These are phyloP conservation scores for Mohoua ochrocephala DNA, from an alignment of 2,113 vertebrate genomes.

Conservation along the genomic window DNA sequence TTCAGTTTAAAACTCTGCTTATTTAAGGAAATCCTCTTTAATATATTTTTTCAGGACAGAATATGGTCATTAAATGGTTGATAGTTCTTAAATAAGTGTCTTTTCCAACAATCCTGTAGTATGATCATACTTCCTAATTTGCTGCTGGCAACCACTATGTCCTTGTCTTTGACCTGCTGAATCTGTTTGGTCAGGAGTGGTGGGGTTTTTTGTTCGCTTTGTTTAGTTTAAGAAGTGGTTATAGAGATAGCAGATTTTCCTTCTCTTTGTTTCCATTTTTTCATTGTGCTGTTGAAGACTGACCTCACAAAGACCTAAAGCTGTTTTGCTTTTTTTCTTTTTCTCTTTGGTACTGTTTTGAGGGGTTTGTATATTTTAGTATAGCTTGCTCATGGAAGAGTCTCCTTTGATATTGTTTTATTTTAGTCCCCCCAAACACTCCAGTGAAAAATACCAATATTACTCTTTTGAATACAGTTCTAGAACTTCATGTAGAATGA, in stretches of 20 bases:
- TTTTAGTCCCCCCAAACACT: rapidly evolving
- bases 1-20: neutral
- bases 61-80: neutral
- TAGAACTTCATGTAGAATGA: neutral
- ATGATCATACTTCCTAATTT: neutral
- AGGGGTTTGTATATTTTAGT: neutral
- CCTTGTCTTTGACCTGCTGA: neutral
- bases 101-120: neutral
- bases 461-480: neutral
- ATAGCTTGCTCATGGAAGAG: neutral
- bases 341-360: neutral
- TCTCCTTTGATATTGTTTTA: neutral
- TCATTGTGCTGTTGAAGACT: neutral
- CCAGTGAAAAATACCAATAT: neutral
- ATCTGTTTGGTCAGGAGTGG: neutral
- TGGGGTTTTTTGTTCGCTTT: neutral
- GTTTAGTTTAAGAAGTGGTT: neutral
- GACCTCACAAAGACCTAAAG: neutral
- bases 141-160: neutral
- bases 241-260: neutral
- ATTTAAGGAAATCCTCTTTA: neutral
- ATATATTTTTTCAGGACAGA: neutral
- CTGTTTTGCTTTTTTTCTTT: neutral
- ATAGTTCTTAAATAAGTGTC: neutral
- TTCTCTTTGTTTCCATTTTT: neutral